A percentile compares a stretch with the other conserved stretches of the same genome.
Conservation (phyloP, 1,140 invertebrate species). For the Ctenoplectra terminalis region DNA sequence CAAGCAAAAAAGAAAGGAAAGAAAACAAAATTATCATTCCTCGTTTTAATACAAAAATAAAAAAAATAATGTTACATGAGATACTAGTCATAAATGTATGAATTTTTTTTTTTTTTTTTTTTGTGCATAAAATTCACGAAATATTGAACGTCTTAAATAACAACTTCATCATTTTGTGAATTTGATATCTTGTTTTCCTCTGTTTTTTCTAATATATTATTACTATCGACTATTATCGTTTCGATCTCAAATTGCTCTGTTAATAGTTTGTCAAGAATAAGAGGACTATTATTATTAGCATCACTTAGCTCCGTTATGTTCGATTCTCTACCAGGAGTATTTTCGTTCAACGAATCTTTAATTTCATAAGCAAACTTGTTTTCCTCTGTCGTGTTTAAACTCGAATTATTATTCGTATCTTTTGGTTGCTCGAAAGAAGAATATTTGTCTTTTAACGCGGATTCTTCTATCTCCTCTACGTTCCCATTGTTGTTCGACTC, state of each 20-base stretch:
- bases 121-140: not conserved
- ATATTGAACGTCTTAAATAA: constrained; percentile 33
- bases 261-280: constrained; percentile 46
- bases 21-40: constrained; percentile 62
- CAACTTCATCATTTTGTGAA: constrained; percentile 29
- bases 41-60: constrained; percentile 63
- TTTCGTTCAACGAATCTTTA: constrained; percentile 18
- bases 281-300: constrained; percentile 62
- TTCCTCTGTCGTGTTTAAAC: not conserved
- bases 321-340: constrained; percentile 10
- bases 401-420: constrained; percentile 42
- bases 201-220: constrained; percentile 23
- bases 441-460: constrained; percentile 69
- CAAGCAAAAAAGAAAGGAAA: constrained; percentile 49
- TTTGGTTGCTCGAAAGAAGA: constrained; percentile 30
- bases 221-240: constrained; percentile 50
- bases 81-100: constrained; percentile 45
- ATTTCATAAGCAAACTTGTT: constrained; percentile 25
- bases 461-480: constrained; percentile 42
- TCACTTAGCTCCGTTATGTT: constrained; percentile 36
- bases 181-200: constrained; percentile 25
- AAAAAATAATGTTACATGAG: constrained; percentile 46
- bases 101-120: constrained; percentile 11
- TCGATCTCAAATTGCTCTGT: constrained; percentile 34
- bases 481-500: constrained; percentile 34